phyloP scores from a whole-genome alignment of 1,140 invertebrate genomes.

The Amyelois transitella region DNA sequence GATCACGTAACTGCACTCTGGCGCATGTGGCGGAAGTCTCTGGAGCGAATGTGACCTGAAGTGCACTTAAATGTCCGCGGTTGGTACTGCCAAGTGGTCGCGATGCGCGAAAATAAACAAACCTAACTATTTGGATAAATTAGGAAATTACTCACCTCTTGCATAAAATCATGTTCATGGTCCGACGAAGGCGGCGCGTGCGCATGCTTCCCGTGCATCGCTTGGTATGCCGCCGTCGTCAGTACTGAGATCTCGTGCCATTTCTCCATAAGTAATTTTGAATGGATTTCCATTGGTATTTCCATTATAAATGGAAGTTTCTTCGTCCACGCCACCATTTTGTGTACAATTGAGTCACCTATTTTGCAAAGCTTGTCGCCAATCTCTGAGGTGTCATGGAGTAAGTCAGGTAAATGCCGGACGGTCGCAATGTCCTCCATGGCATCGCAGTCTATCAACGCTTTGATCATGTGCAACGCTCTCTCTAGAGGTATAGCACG shows the following conservation, averaged over 20 bases:
- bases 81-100: not conserved
- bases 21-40: slow-evolving; percentile 65
- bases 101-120: not conserved
- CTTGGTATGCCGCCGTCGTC: slow-evolving; percentile 94
- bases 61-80: slow-evolving; percentile 10
- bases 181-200: slow-evolving; percentile 71
- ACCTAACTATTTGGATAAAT: not conserved
- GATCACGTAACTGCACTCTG: slow-evolving; percentile 65
- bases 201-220: slow-evolving; percentile 84
- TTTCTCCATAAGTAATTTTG: slow-evolving; percentile 95
- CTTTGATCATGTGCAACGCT: slow-evolving; percentile 89
- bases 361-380: slow-evolving; percentile 95
- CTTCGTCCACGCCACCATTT: slow-evolving; percentile 98
- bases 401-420: slow-evolving; percentile 91
- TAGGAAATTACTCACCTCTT: slow-evolving; percentile 78
- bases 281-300: slow-evolving; percentile 95
- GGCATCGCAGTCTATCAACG: slow-evolving; percentile 94
- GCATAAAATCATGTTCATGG: slow-evolving; percentile 82
- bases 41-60: slow-evolving; percentile 58
- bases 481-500: slow-evolving; percentile 87
- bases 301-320: slow-evolving; percentile 97
- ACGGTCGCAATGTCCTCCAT: slow-evolving; percentile 95
- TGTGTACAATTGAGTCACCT: slow-evolving; percentile 96
- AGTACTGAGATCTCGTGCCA: slow-evolving; percentile 97
- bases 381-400: slow-evolving; percentile 92